Evolutionary conservation across 2,113 vertebrate genomes (phyloP).

Genomic region (Cottus gobio): DNA sequence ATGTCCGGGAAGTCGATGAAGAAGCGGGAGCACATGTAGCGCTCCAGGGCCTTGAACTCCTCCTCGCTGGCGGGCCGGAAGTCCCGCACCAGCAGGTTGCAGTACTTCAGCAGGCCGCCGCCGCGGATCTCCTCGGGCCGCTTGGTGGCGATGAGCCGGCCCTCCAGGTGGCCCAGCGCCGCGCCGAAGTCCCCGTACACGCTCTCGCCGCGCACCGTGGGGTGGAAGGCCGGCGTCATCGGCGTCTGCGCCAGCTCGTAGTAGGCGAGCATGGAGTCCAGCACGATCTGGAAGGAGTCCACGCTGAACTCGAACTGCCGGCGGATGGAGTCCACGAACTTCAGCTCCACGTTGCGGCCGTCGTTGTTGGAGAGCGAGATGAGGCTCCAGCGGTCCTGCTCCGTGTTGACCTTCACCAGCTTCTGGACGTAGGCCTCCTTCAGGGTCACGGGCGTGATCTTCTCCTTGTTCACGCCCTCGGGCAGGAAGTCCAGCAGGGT

Average conservation of each 20-base stretch:
- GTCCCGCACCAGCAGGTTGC: slow-evolving; percentile 94
- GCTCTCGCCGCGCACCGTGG: slow-evolving; percentile 91
- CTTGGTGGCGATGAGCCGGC: slow-evolving; percentile 95
- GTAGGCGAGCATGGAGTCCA: slow-evolving; percentile 92
- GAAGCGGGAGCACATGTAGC: slow-evolving; percentile 99
- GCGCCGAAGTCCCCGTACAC: slow-evolving; percentile 92
- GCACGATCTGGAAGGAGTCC: slow-evolving; percentile 98
- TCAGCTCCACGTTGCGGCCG: slow-evolving; percentile 96
- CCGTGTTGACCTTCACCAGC: slow-evolving; percentile 95
- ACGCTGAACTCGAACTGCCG: slow-evolving; percentile 99
- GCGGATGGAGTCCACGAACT: slow-evolving; percentile 95
- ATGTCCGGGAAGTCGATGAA: slow-evolving; percentile 99
- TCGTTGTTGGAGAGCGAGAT: slow-evolving; percentile 98
- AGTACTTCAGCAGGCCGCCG: slow-evolving; percentile 96
- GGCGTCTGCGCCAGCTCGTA: slow-evolving; percentile 86
- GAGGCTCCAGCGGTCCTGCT: slow-evolving; percentile 96
- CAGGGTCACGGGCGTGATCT: slow-evolving; percentile 92
- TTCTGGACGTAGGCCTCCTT: slow-evolving; percentile 98
- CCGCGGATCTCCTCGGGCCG: slow-evolving; percentile 97
- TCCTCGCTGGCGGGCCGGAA: slow-evolving; percentile 90
- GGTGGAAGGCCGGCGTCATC: slow-evolving; percentile 89
- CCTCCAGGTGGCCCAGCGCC: slow-evolving; percentile 90
- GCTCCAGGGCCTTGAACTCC: slow-evolving; percentile 93
- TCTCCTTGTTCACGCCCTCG: slow-evolving; percentile 93
- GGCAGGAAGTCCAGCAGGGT: slow-evolving; percentile 96